These are phyloP conservation scores for Nemapogon koenigi DNA, from an alignment of 2,888 invertebrate genomes.

Conservation along the genomic window DNA sequence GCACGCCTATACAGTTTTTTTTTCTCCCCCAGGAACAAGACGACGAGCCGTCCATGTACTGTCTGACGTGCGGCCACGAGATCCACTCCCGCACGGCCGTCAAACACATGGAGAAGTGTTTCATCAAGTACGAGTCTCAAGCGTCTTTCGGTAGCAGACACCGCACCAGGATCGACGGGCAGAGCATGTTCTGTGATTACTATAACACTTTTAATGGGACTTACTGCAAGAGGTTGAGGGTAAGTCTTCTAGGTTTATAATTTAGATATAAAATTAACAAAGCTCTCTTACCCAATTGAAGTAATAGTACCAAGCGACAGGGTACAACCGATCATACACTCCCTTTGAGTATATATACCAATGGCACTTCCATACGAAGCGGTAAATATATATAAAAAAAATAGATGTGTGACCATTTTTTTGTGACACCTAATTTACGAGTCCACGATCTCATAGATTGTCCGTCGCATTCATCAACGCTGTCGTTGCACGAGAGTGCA, in stretches of 20 bases:
- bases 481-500: no score
- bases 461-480: no score
- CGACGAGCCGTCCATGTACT: constrained; percentile 85
- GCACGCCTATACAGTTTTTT: neutral
- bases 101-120: constrained; percentile 98
- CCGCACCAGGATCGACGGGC: constrained; percentile 89
- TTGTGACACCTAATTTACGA: no score
- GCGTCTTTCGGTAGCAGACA: constrained; percentile 95
- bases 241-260: constrained; percentile 26
- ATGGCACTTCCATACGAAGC: no score
- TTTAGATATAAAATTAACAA: no score
- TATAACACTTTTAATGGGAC: constrained; percentile 88
- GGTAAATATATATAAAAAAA: no score
- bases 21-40: constrained; percentile 49
- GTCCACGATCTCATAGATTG: no score
- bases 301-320: no score
- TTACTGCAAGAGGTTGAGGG: constrained; percentile 94
- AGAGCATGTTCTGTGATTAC: constrained; percentile 97
- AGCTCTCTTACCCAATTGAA: no score
- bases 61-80: constrained; percentile 97
- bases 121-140: constrained; percentile 96
- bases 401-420: no score
- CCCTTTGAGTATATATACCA: no score
- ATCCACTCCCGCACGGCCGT: constrained; percentile 90
- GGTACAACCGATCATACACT: no score